These are phyloP conservation scores for Cerceris rybyensis DNA, from an alignment of 2,888 invertebrate genomes.

Conservation along the genomic window DNA sequence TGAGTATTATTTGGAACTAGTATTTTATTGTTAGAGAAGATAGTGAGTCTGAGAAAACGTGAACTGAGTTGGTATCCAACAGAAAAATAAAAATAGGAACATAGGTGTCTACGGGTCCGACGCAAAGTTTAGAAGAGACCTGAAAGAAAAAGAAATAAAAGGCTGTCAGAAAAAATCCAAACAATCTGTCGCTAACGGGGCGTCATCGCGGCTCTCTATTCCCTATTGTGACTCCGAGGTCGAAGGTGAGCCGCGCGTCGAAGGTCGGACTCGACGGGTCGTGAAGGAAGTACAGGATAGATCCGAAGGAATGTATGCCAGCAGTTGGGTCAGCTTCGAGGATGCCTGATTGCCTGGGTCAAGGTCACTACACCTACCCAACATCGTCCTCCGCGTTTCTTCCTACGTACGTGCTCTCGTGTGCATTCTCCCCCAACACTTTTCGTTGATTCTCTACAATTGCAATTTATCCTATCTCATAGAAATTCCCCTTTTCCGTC, in stretches of 20 bases:
- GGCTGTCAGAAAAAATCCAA: not conserved
- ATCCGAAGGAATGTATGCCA: constrained; percentile 73
- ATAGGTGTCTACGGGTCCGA: no score
- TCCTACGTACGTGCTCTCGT: constrained; percentile 24
- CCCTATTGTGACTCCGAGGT: constrained; percentile 43
- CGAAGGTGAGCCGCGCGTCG: constrained; percentile 55
- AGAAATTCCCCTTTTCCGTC: no score
- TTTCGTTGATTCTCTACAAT: no score
- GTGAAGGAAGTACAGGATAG: constrained; percentile 46
- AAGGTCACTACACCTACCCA: constrained; percentile 71
- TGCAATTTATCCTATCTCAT: no score
- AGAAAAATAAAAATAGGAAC: no score
- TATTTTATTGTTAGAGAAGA: no score
- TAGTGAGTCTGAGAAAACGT: no score
- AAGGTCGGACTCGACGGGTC: constrained; percentile 45
- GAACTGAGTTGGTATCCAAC: no score
- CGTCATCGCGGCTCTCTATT: constrained; percentile 28
- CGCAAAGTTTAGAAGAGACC: no score
- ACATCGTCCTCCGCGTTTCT: constrained; percentile 43
- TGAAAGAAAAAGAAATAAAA: no score
- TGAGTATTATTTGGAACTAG: no score
- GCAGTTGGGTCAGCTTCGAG: constrained; percentile 75
- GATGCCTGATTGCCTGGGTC: constrained; percentile 75
- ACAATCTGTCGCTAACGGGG: constrained; percentile 41
- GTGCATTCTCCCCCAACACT: not conserved